phyloP scores from a whole-genome alignment of 2,888 invertebrate species.

The Anthrax anthrax region DNA sequence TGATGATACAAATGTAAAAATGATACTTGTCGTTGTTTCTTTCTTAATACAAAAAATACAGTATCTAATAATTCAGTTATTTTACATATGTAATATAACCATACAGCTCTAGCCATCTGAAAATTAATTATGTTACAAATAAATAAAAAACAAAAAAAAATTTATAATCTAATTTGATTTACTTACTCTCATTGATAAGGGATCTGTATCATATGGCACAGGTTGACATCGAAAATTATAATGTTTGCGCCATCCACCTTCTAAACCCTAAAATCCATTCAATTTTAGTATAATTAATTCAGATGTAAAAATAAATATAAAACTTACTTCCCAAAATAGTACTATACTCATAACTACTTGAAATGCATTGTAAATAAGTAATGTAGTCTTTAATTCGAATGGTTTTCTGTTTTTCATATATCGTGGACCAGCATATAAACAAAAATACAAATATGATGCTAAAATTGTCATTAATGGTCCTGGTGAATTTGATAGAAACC shows the following conservation, averaged over 20 bases:
- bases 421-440: constrained; percentile 64
- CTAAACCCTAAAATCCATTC: constrained; percentile 35
- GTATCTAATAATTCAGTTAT: constrained; percentile 33
- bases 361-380: constrained; percentile 74
- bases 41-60: constrained; percentile 71
- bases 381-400: constrained; percentile 59
- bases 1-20: constrained; percentile 83
- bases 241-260: constrained; percentile 42
- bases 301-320: background rate
- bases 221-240: constrained; percentile 59
- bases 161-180: background rate
- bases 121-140: background rate
- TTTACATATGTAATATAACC: constrained; percentile 35
- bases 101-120: constrained; percentile 35
- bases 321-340: constrained; percentile 55
- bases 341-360: constrained; percentile 74
- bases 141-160: background rate
- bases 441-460: constrained; percentile 56
- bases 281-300: background rate
- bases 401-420: constrained; percentile 82
- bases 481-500: constrained; percentile 62
- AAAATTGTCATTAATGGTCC: constrained; percentile 53
- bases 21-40: constrained; percentile 68
- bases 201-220: constrained; percentile 47
- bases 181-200: constrained; percentile 41